A percentile compares a stretch with the other conserved stretches of the same genome.
Evolutionary conservation across 1,140 invertebrate genomes (phyloP).

Genomic region (Platyura marginata): DNA sequence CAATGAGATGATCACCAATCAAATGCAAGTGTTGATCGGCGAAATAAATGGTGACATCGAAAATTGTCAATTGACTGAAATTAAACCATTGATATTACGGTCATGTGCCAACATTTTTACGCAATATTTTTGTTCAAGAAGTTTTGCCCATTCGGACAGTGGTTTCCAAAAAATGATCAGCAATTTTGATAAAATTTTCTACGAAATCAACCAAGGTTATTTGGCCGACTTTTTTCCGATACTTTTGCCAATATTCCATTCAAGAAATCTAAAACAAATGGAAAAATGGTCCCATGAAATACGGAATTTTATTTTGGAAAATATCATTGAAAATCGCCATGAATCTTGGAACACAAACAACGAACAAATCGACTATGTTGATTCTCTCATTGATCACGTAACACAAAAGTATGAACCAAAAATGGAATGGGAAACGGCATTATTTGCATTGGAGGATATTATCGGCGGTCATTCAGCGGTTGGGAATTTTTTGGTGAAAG

Average conservation of each 20-base stretch:
- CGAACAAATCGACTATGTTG: conserved; percentile 43
- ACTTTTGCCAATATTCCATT: conserved; percentile 42
- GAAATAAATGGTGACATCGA: conserved; percentile 17
- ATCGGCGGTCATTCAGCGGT: conserved; percentile 67
- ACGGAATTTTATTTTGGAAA: conserved; percentile 43
- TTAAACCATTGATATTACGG: conserved; percentile 37
- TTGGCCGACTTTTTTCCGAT: conserved; percentile 67
- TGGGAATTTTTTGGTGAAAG: conserved; percentile 54
- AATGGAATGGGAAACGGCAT: conserved; percentile 34
- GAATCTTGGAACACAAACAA: conserved; percentile 28
- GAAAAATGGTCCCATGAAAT: conserved; percentile 42
- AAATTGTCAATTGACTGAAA: conserved; percentile 11
- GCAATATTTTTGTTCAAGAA: conserved; percentile 54
- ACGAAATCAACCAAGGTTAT: conserved; percentile 70
- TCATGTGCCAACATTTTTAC: conserved; percentile 60
- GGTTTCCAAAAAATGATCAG: conserved; percentile 40
- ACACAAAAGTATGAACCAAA: conserved; percentile 28
- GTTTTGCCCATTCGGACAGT: conserved; percentile 40
- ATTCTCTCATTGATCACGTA: conserved; percentile 42
- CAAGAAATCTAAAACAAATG: conserved; percentile 41
- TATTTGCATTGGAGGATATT: conserved; percentile 61
- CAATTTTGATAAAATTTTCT: conserved; percentile 66
- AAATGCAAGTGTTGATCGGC: conserved; percentile 31
- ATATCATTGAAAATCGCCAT: conserved; percentile 40
- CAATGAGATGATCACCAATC: conserved; percentile 34